Percentiles rank a stretch among this genome's conserved stretches.
phyloP scores from a whole-genome alignment of 2,888 invertebrate genomes.

The Plagodis pulveraria region DNA sequence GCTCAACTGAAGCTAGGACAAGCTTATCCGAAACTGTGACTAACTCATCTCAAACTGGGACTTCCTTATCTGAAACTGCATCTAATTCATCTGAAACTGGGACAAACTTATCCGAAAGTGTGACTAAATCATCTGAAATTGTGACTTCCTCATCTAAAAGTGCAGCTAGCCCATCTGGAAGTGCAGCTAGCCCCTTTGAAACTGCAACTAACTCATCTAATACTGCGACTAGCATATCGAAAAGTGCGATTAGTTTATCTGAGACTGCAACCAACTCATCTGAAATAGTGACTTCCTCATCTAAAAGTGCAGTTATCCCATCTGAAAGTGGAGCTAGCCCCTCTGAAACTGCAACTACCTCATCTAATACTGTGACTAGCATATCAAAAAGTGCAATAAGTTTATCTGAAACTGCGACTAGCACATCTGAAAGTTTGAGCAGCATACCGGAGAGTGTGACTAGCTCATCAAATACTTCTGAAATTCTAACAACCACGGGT shows the following conservation, averaged over 20 bases:
- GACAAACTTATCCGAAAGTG: not conserved
- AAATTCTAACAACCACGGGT: not conserved
- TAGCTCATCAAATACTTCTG: not conserved
- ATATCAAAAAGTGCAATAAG: not conserved
- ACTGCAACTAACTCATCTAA: not conserved
- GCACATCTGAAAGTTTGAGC: slow-evolving; percentile 1
- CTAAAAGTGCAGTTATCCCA: not conserved
- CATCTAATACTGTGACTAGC: not conserved
- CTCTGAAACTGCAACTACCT: not conserved
- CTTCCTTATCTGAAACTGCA: not conserved
- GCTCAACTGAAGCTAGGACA: no score
- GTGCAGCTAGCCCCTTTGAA: not conserved
- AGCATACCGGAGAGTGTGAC: no score
- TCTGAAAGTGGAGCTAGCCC: not conserved
- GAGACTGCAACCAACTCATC: not conserved
- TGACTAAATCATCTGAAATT: not conserved
- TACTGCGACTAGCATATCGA: not conserved
- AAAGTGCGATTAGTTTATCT: not conserved
- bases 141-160: no score
- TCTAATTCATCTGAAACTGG: not conserved
- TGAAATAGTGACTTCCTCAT: not conserved
- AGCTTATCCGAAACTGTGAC: not conserved
- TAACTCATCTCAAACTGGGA: not conserved
- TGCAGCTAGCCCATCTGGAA: not conserved
- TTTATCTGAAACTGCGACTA: not conserved